Evolutionary conservation across 2,797 vertebrate genomes (phyloP), one percentile per base, ranked within the genome.

Genomic region (Dicrostonyx torquatus): DNA sequence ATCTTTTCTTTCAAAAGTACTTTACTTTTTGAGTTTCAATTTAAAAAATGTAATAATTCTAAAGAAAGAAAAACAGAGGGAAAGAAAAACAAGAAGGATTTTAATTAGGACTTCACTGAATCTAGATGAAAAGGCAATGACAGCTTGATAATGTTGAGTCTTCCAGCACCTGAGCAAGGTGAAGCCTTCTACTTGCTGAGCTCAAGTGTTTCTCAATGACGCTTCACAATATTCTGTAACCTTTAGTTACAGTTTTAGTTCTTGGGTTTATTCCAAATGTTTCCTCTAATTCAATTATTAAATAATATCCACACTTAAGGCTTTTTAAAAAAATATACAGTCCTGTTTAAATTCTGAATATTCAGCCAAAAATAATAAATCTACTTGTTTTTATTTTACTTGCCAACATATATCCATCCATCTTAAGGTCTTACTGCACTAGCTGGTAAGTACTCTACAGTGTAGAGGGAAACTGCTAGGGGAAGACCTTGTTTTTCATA

Each of bases 181-280:
- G 53, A 6, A 87, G 43, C 72, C 26, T 70, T 89, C 55, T 75
- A 80, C 43, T 78, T 87, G 85, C 60, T 34, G 17, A 22, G 70
- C 14, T 40, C 24, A 77, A 53, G 60, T n/a, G 76, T 64, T 88
- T 87, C 78, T 79, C 45, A 72, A 73, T 76, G 72, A 75, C 73
- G 43, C 12, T 89, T 89, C 87, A 91, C 11, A 82, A 24, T 76
- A 90, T 76, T 92, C 86, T 80, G 31, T 76, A n/a, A n/a, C n/a
- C n/a, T n/a, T n/a, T n/a, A n/a, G n/a, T n/a, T n/a, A n/a, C n/a
- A n/a, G n/a, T n/a, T 94, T 80, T 73, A 86, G 43, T 86, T 78
- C 68, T 92, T 86, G 73, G 37, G 22, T 83, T 87, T 94, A 90
- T 50, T 87, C 37, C 66, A 96, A n/a, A 4, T 87, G 93, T 91